phyloP scores from a whole-genome alignment of 2,888 invertebrate species.

The Drosophila mercatorum region DNA sequence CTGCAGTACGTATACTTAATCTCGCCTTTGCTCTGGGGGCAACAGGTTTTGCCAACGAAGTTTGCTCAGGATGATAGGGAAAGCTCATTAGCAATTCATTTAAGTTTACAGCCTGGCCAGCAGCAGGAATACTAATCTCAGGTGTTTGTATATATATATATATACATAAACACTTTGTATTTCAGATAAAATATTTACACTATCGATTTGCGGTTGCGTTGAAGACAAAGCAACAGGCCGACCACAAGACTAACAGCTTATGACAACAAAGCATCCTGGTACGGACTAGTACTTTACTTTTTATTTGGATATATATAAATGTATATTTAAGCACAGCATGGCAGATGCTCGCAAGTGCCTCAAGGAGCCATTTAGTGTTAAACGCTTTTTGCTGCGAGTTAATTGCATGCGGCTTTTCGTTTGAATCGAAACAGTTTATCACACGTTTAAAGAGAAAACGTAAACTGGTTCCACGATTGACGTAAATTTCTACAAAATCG shows the following conservation, averaged over 20 bases:
- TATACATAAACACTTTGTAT: neutral
- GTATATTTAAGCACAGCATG: conserved; percentile 14
- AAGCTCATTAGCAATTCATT: conserved; percentile 8
- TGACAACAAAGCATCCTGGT: conserved; percentile 28
- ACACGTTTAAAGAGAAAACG: conserved; percentile 47
- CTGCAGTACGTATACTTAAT: conserved; percentile 1
- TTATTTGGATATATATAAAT: conserved; percentile 1
- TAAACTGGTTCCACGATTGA: conserved; percentile 68
- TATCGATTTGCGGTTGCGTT: conserved; percentile 38
- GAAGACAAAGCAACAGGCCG: conserved; percentile 18
- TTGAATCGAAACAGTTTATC: conserved; percentile 48
- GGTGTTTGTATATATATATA: conserved; percentile 12
- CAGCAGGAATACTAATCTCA: conserved; percentile 9
- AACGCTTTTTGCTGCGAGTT: conserved; percentile 7
- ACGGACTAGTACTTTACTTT: conserved; percentile 22
- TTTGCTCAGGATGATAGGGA: conserved; percentile 2
- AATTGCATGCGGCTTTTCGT: conserved; percentile 29
- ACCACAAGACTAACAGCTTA: conserved; percentile 36
- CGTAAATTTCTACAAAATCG: conserved; percentile 1
- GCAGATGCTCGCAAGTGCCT: conserved; percentile 12
- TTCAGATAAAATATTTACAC: conserved; percentile 34
- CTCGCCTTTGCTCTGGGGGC: no score
- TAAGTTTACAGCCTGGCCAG: neutral
- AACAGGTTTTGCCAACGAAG: neutral
- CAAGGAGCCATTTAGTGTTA: conserved; percentile 10